Evolutionary conservation across 1,140 invertebrate species (phyloP).

Genomic region (Drosophila chauvacae): DNA sequence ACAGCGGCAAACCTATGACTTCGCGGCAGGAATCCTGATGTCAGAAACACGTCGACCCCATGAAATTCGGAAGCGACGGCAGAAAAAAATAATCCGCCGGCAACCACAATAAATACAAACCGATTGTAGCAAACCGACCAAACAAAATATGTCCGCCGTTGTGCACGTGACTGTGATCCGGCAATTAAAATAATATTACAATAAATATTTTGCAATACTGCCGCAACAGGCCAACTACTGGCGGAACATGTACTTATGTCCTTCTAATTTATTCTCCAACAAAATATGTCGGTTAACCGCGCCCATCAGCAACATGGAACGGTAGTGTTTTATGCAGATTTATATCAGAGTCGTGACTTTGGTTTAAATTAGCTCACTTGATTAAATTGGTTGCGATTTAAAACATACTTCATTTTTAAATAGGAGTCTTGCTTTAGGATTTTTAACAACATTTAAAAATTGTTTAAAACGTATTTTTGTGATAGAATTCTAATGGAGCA

Average conservation of each 20-base stretch:
- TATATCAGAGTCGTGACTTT: constrained; percentile 37
- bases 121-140: constrained; percentile 53
- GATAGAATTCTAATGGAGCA: neutral
- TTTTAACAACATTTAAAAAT: neutral
- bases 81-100: constrained; percentile 27
- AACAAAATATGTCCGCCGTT: constrained; percentile 40
- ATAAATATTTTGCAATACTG: constrained; percentile 59
- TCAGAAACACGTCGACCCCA: constrained; percentile 62
- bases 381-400: neutral
- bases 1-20: constrained; percentile 15
- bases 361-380: constrained; percentile 38
- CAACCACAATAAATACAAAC: constrained; percentile 79
- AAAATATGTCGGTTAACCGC: constrained; percentile 73
- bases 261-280: constrained; percentile 46
- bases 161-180: constrained; percentile 44
- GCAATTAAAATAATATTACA: constrained; percentile 82
- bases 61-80: constrained; percentile 24
- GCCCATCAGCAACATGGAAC: constrained; percentile 44
- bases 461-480: neutral
- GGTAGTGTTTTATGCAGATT: constrained; percentile 2
- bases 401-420: neutral
- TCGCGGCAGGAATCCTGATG: constrained; percentile 48
- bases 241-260: constrained; percentile 33
- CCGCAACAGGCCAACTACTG: constrained; percentile 33
- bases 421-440: neutral